phyloP scores from a whole-genome alignment of 1,140 invertebrate genomes.

The Zaprionus inermis region DNA sequence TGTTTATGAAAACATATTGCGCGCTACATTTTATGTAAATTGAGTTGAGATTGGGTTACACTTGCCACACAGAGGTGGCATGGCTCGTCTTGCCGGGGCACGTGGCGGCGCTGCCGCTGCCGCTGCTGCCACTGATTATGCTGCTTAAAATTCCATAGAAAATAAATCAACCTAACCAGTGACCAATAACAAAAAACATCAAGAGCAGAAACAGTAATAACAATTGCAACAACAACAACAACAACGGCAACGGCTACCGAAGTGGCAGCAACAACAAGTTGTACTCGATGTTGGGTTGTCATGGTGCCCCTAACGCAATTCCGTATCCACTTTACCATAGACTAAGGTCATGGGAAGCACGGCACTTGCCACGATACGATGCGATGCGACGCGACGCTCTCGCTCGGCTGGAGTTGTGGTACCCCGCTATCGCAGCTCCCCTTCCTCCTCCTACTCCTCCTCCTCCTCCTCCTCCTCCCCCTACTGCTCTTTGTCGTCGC shows the following conservation, averaged over 20 bases:
- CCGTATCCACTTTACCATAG: conserved; percentile 53
- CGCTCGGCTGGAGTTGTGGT: conserved; percentile 26
- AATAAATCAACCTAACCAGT: conserved; percentile 70
- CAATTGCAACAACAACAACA: background rate
- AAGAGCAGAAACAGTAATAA: conserved; percentile 46
- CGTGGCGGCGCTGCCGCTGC: background rate
- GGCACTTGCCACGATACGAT: conserved; percentile 39
- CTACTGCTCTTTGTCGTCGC: conserved; percentile 2
- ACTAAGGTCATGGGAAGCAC: conserved; percentile 76
- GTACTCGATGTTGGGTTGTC: conserved; percentile 50
- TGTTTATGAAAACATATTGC: conserved; percentile 69
- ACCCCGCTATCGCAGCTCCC: background rate
- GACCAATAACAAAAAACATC: conserved; percentile 51
- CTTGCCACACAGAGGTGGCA: background rate
- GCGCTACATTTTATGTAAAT: conserved; percentile 48
- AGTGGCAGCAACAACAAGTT: conserved; percentile 11
- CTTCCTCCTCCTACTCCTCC: background rate
- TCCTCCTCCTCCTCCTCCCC: background rate
- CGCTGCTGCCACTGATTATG: conserved; percentile 52
- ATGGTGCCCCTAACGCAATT: conserved; percentile 56
- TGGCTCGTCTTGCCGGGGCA: conserved; percentile 26
- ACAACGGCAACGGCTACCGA: background rate
- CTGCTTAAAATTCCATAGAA: conserved; percentile 67
- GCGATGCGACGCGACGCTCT: conserved; percentile 18
- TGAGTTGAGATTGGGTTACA: conserved; percentile 59